Evolutionary conservation across 2,888 invertebrate genomes (phyloP).

Genomic region (Cryptophagus acutangulus): DNA sequence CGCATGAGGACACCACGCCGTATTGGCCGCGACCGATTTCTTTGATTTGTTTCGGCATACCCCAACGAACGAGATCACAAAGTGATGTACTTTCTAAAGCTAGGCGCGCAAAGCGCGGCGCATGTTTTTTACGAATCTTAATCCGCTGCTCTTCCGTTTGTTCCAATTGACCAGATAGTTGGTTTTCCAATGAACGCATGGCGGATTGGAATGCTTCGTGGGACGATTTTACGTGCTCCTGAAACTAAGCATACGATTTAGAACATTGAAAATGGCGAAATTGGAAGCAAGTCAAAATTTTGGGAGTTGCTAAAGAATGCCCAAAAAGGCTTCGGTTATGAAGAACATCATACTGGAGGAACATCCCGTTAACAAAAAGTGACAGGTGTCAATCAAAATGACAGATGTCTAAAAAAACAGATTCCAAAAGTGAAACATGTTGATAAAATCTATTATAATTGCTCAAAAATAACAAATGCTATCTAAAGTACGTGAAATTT

Average conservation of each 20-base stretch:
- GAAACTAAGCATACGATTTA: conserved; percentile 55
- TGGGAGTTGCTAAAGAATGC: too few species aligned
- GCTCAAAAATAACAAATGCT: too few species aligned
- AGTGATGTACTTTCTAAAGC: conserved; percentile 80
- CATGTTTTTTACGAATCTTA: conserved; percentile 69
- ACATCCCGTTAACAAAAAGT: too few species aligned
- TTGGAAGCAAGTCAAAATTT: too few species aligned
- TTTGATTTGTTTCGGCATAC: conserved; percentile 60
- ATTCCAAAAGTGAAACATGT: too few species aligned
- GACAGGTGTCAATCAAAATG: too few species aligned
- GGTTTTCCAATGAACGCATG: conserved; percentile 63
- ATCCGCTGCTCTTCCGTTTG: conserved; percentile 76
- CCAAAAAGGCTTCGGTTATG: too few species aligned
- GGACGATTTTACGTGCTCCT: conserved; percentile 68
- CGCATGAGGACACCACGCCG: conserved; percentile 80
- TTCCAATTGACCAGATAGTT: conserved; percentile 67
- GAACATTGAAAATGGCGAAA: too few species aligned
- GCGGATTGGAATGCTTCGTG: conserved; percentile 75
- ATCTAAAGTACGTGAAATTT: too few species aligned
- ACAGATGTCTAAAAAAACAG: too few species aligned
- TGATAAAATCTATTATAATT: too few species aligned
- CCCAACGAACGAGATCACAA: conserved; percentile 70
- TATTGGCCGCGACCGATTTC: conserved; percentile 81
- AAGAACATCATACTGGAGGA: too few species aligned
- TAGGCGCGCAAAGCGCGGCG: conserved; percentile 74